Base-by-base conservation (phyloP, 2,113 vertebrate genomes). In the Crocuta crocuta region DNA sequence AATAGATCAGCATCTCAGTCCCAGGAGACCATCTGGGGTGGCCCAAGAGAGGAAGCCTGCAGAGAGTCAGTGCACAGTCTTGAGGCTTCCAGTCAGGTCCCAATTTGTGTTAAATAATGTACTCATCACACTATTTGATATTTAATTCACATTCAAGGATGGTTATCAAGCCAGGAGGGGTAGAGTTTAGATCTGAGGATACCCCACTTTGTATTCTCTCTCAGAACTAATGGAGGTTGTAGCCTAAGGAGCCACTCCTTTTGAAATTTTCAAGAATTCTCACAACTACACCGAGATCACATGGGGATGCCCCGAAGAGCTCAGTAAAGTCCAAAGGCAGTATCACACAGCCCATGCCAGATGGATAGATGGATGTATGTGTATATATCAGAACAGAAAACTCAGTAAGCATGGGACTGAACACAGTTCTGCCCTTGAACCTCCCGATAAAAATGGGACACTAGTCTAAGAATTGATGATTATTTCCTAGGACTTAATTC, bases 121-220 rank as follows among this genome's bases (percentile, higher is more conserved):
- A 61, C 50, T 65, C 50, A 31, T 70, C 66, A 43, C 17, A 50
- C 12, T 78, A 65, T 63, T 94, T 97, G 81, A 81, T 85, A 97
- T 91, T 97, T 96, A 50, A 93, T 90, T 97, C 81, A 55, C 48
- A 68, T 82, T 95, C 85, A 63, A 68, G 65, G 17, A 43, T 3
- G 2, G 50, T 96, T 92, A 82, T 79, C 70, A 94, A 81, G 39
- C 26, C 45, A 68, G 48, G 70, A 26, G 26, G 93, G 58, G 7
- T 1, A 19, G 24, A 66, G 84, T 50, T 82, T 78, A 90, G 70
- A 95, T 94, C 50, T 95, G 70, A 96, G 74, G 58, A 63, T 87
- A 79, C 63, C 17, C 89, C 33, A n/a, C 58, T 96, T 96, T 87
- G 76, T 95, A 97, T 96, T 95, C 45, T 73, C n/a, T 94, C 76